Conservation (phyloP, 2,797 vertebrate genomes). For the Avahi laniger region DNA sequence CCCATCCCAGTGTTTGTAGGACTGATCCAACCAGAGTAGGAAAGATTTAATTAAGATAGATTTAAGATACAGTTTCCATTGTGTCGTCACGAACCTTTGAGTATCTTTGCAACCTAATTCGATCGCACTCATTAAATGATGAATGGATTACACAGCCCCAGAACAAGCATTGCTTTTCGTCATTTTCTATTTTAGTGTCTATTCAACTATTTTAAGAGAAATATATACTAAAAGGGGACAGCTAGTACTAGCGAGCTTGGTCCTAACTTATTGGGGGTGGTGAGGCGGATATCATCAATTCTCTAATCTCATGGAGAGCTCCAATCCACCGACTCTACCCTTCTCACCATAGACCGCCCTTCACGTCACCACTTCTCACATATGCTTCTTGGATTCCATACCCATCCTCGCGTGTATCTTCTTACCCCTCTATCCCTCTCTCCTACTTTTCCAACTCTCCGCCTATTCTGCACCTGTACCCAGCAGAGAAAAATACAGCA, state of each 20-base stretch:
- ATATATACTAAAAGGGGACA: not conserved
- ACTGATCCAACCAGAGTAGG: not conserved
- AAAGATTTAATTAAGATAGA: not conserved
- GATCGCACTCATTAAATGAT: not conserved
- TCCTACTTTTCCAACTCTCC: not conserved
- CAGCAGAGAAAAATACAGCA: not conserved
- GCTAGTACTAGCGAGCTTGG: not conserved
- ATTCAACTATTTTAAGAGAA: slow-evolving; percentile 10
- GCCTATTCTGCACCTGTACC: not conserved
- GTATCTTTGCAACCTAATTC: not conserved
- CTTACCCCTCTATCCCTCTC: not conserved
- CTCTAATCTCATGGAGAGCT: not conserved
- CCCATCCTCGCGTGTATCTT: not conserved
- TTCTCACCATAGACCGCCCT: not conserved
- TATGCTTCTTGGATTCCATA: not conserved
- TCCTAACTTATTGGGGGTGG: not conserved
- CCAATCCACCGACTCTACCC: too few species aligned
- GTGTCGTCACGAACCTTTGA: not conserved
- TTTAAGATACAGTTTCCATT: not conserved
- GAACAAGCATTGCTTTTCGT: not conserved
- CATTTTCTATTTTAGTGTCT: not conserved
- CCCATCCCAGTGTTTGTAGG: not conserved
- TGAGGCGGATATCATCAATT: not conserved
- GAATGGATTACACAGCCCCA: not conserved
- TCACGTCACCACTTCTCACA: accelerated